Percentiles rank a stretch among this genome's conserved stretches.
Conservation (phyloP, 2,113 vertebrate genomes). For the Hyla sarda region DNA sequence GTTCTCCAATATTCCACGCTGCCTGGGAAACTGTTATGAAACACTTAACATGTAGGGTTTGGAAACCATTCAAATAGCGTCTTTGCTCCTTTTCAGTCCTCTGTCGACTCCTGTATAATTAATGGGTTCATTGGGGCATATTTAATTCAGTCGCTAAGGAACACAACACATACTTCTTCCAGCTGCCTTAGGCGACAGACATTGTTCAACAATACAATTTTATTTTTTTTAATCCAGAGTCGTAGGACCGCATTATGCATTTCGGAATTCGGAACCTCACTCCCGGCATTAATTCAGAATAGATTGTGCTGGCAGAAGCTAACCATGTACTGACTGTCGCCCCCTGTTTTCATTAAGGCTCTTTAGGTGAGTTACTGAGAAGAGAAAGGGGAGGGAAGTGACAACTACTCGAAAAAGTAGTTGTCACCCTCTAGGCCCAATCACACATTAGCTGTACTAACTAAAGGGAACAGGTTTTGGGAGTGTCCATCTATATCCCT, state of each 20-base stretch:
- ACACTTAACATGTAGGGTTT: constrained; percentile 49
- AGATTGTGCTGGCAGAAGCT: too few relatives aligned
- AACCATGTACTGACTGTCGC: not conserved
- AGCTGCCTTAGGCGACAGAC: not conserved
- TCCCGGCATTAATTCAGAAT: not conserved
- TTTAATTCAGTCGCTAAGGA: constrained; percentile 52
- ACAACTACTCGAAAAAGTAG: not conserved
- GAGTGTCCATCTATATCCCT: too few relatives aligned
- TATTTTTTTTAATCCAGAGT: too few relatives aligned
- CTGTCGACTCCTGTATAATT: constrained; percentile 62
- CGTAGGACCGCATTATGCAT: not conserved
- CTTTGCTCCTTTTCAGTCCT: constrained; percentile 18
- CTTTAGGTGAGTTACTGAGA: not conserved
- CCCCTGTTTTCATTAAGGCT: not conserved
- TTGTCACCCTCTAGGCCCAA: not conserved
- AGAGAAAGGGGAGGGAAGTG: not conserved
- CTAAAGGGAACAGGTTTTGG: too few relatives aligned
- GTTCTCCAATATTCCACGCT: constrained; percentile 21
- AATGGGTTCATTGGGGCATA: constrained; percentile 24
- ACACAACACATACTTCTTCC: not conserved
- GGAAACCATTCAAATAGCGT: constrained; percentile 58
- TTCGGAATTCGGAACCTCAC: not conserved
- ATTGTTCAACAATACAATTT: not conserved
- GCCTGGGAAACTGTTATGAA: constrained; percentile 54
- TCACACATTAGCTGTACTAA: too few relatives aligned